Evolutionary conservation across 2,113 vertebrate species (phyloP).

Genomic region (Oncorhynchus clarkii): DNA sequence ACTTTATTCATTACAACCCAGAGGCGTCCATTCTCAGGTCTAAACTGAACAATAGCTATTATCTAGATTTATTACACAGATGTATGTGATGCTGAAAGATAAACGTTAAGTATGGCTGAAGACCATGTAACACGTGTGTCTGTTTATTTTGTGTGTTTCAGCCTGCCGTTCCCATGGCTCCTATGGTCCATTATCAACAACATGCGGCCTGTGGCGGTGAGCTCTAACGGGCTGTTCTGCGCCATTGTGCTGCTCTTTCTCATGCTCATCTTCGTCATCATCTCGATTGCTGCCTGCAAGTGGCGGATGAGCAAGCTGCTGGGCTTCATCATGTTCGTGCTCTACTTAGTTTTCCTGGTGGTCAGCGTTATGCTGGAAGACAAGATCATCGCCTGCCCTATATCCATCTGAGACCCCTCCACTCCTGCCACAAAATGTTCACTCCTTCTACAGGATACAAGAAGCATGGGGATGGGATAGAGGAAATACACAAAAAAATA

Average conservation of each 20-base stretch:
- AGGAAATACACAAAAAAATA: neutral
- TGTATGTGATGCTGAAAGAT: neutral
- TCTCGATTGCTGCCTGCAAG: constrained; percentile 92
- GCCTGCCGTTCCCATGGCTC: constrained; percentile 92
- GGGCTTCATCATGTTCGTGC: constrained; percentile 91
- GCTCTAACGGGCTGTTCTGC: constrained; percentile 96
- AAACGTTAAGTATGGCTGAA: neutral
- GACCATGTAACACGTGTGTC: neutral
- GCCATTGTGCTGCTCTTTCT: constrained; percentile 96
- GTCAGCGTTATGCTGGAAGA: constrained; percentile 93
- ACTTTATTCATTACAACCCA: constrained; percentile 4
- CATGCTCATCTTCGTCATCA: constrained; percentile 94
- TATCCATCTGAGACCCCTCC: constrained; percentile 78
- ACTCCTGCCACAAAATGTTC: neutral
- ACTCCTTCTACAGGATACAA: constrained; percentile 23
- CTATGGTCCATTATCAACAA: constrained; percentile 76
- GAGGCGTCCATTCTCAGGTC: neutral
- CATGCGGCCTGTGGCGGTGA: constrained; percentile 80
- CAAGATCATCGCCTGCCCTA: constrained; percentile 83
- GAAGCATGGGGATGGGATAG: neutral
- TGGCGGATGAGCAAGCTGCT: constrained; percentile 96
- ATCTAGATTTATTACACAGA: neutral
- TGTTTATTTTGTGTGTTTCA: constrained; percentile 52
- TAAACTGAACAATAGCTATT: neutral
- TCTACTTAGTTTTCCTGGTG: constrained; percentile 92